These are phyloP conservation scores for Gouania willdenowi DNA, from an alignment of 2,797 vertebrate species.

Conservation along the genomic window DNA sequence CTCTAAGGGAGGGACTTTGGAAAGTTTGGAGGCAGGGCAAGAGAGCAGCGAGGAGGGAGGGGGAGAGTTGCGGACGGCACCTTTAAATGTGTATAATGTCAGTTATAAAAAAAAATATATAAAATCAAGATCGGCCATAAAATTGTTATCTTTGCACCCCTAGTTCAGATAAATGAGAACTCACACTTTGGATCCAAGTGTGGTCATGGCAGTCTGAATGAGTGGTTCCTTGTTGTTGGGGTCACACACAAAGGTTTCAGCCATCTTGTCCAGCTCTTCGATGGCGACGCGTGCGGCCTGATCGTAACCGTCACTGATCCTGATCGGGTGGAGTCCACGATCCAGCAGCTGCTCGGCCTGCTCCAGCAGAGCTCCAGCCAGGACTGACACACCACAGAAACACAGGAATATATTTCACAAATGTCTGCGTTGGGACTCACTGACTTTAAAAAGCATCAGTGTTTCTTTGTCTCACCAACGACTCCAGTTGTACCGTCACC, in stretches of 20 bases:
- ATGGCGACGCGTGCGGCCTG: slow-evolving; percentile 89
- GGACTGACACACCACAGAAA: slow-evolving; percentile 66
- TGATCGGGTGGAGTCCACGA: slow-evolving; percentile 93
- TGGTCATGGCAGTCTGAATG: slow-evolving; percentile 96
- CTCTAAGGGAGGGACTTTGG: too few species aligned
- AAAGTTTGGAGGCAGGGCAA: too few species aligned
- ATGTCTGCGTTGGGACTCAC: too few species aligned
- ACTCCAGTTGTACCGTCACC: slow-evolving; percentile 98
- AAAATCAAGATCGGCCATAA: too few species aligned
- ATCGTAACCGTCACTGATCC: slow-evolving; percentile 94
- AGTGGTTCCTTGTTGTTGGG: slow-evolving; percentile 85
- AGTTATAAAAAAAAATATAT: too few species aligned
- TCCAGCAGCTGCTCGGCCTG: slow-evolving; percentile 93
- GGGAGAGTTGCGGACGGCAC: too few species aligned
- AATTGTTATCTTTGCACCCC: too few species aligned
- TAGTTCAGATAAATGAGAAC: too few species aligned
- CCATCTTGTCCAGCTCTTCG: slow-evolving; percentile 87
- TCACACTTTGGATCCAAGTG: slow-evolving; percentile 96
- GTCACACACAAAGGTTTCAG: slow-evolving; percentile 88
- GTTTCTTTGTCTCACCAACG: slow-evolving; percentile 80
- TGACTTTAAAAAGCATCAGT: neutral
- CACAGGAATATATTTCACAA: neutral
- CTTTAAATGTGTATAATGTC: too few species aligned
- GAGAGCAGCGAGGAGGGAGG: too few species aligned
- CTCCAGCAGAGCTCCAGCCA: slow-evolving; percentile 92